Base-by-base conservation (phyloP, 2,797 vertebrate genomes). In the Bufotes viridis region DNA sequence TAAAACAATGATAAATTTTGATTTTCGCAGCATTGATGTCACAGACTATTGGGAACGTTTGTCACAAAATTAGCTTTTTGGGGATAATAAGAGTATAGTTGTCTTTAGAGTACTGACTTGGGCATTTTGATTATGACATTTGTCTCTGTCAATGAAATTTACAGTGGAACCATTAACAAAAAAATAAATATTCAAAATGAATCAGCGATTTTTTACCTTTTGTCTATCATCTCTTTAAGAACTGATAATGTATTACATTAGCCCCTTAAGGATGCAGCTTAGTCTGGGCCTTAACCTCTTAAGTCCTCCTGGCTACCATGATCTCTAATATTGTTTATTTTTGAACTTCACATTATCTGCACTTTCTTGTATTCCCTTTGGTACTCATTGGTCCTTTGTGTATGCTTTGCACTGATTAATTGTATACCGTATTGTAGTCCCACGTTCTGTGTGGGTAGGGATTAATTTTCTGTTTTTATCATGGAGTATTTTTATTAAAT, bases 1-100 rank as follows among this genome's bases (percentile, higher is more conserved):
- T 81, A 74, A 75, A 42, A 82, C 65, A 10, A 51, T 67, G n/a
- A 82, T 29, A 87, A 9, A 75, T 82, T 67, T 55, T 49, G 70
- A 57, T 29, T 34, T 84, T 58, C 11, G 55, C 13, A n/a, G 20
- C 82, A 69, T 29, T 74, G 53, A 60, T 84, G 17, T 79, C 15
- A 29, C 24, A 18, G 51, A 29, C n/a, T 51, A 22, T 26, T 15
- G 51, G 34, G 18, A 78, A 78, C 55, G 4, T 15, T 78, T 24
- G 11, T 24, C 51, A 78, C 49, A 20, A 20, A 76, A 51, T n/a
- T 22, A 0, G 4, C 2, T 7, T 70, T 70, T 70, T 70, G 26
- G 24, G 67, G 10, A 70, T 14, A 26, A 67, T 72, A 55, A 78
- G 51, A 78, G 13, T 22, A 78, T 55, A 78, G 20, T 78, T 78